A percentile compares a stretch with the other conserved stretches of the same genome.
These are phyloP conservation scores for Balaeniceps rex DNA, from an alignment of 2,113 vertebrate genomes.

Conservation along the genomic window DNA sequence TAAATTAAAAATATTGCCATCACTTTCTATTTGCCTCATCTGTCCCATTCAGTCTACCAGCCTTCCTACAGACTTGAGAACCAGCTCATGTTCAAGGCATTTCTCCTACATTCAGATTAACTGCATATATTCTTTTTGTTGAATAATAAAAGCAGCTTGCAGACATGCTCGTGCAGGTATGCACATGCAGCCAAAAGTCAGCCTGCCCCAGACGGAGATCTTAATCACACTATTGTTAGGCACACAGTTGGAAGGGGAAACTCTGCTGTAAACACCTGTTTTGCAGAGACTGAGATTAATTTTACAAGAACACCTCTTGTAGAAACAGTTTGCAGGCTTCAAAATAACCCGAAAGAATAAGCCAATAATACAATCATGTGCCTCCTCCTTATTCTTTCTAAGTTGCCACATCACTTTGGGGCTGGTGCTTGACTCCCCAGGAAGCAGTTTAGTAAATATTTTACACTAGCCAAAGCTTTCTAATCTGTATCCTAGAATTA, in stretches of 20 bases:
- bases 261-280: conserved; percentile 29
- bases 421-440: background rate
- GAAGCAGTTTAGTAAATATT: background rate
- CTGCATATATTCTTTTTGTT: background rate
- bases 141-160: background rate
- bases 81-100: background rate
- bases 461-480: background rate
- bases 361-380: background rate
- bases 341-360: background rate
- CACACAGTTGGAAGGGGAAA: background rate
- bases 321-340: background rate
- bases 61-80: background rate
- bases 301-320: background rate
- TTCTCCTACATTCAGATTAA: background rate
- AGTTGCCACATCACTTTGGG: background rate
- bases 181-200: conserved; percentile 22
- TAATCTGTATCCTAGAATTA: background rate
- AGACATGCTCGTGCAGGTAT: background rate
- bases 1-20: background rate
- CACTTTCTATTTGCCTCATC: background rate
- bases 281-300: background rate
- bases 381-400: background rate
- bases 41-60: background rate
- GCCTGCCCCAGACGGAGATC: conserved; percentile 29
- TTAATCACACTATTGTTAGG: conserved; percentile 25